Base-by-base conservation (phyloP, 2,888 invertebrate genomes). In the Andricus quercusramuli region DNA sequence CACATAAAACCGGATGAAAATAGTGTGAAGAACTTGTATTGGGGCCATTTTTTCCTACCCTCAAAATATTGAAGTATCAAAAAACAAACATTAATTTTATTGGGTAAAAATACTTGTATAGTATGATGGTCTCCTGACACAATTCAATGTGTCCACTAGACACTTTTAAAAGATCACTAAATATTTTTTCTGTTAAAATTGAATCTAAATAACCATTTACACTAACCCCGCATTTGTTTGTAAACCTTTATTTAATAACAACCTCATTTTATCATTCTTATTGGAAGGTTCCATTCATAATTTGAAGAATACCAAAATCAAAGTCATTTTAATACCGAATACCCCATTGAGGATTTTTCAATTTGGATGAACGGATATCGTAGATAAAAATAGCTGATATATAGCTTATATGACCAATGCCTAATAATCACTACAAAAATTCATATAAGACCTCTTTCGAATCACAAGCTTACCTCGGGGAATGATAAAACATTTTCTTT, bases 401-500 rank as follows among this genome's bases (percentile, higher is more conserved):
- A 59, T 22, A 59, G 56, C n/a, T n/a, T 51, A 20, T 20, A 51
- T 20, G 20, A 51, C 44, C 20, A 56, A 20, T n/a, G 56, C 51
- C 29, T 37, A 74, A 74, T 32, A 37, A 74, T 74, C 32, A 51
- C 74, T 74, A 74, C 20, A 56, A 74, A 74, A 74, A 22, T 64
- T 37, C 56, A 74, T 56, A 74, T 56, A 74, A 74, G 37, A 56
- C n/a, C 37, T 74, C 56, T 56, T 56, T 74, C 13, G 56, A 59
- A 74, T 74, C 29, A 20, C 13, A 74, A 74, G 51, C 74, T 74
- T 37, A 74, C 74, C 32, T 74, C 74, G 44, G 80, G 81, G 81
- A 83, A 83, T 83, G 82, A 83, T 80, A 79, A 79, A 84, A 83
- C 82, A 82, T 81, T 79, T 78, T 82, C 80, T 82, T 82, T 80